Evolutionary conservation across 1,140 invertebrate species (phyloP), one percentile per base, ranked within the genome.

Genomic region (Danaus plexippus): DNA sequence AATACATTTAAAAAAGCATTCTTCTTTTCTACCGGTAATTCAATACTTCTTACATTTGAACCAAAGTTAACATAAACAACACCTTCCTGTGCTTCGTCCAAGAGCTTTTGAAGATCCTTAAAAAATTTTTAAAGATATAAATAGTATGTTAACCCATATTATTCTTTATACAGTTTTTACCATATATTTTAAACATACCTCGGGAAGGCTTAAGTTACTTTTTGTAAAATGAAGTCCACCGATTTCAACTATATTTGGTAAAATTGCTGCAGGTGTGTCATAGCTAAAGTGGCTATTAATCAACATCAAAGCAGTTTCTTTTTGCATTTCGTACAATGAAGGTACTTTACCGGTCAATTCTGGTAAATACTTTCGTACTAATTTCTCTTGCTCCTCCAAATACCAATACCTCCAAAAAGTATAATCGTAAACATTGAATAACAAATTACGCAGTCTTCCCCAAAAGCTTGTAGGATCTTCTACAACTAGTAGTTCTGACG

Each of bases 21-120:
- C 22, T 86, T 75, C 47, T 89, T 90, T 0, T 88, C 82, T 9
- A 64, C 9, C 0, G 88, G 85, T 59, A 92, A 73, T 40, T 87
- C 87, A 13, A 87, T 77, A 59, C 86, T 87, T 54, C 87, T 86
- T 0, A 92, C 65, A 76, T 91, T 91, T 0, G 91, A 91, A 1
- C 91, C 92, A 40, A 92, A 85, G 54, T 87, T 91, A 46, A 92
- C 89, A 48, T 90, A 92, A 11, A 92, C 76, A 1, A 89, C 88
- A 7, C 91, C 91, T 32, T 91, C 61, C n/a, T 74, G 73, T 1
- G 90, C 82, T 47, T 82, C 81, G 54, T 91, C 88, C 10, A 92
- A 72, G 58, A 90, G 88, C 32, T 87, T 72, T 66, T 89, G 69
- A 4, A 90, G 61, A 65, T 90, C 88, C 89, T 90, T 58, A 56